Percentiles rank a stretch among this genome's conserved stretches.
Conservation (phyloP, 2,888 invertebrate genomes). For the Nycteola revayana region DNA sequence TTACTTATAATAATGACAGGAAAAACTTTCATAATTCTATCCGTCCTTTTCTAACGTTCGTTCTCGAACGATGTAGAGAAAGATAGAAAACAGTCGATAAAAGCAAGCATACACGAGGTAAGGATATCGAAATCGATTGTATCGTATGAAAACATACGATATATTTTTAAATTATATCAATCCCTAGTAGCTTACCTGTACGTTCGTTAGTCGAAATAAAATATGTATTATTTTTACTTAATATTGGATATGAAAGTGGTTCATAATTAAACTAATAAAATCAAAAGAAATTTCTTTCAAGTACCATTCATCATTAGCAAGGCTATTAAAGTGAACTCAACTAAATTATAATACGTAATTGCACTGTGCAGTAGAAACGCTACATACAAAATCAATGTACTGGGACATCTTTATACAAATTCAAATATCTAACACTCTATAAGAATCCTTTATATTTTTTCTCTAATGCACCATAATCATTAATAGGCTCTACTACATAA, state of each 20-base stretch:
- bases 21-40: constrained; percentile 7
- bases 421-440: constrained; percentile 29
- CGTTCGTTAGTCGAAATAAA: no score
- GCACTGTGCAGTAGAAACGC: constrained; percentile 26
- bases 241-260: no score
- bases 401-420: constrained; percentile 36
- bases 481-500: constrained; percentile 55
- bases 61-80: constrained; percentile 6
- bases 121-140: no score
- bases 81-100: constrained; percentile 4
- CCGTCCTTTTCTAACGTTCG: constrained; percentile 14
- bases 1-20: constrained; percentile 18
- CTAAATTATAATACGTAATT: constrained; percentile 19
- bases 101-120: no score
- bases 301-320: constrained; percentile 10
- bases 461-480: constrained; percentile 60
- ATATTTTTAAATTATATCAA: no score
- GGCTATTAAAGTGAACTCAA: constrained; percentile 20
- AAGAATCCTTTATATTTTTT: constrained; percentile 32
- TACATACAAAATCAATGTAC: constrained; percentile 35
- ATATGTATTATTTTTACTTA: no score
- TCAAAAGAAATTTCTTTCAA: no score
- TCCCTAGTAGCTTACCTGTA: no score
- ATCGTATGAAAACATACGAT: no score
- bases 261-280: no score